Evolutionary conservation across 2,888 invertebrate genomes (phyloP).

Genomic region (Trichopoda pennipes): DNA sequence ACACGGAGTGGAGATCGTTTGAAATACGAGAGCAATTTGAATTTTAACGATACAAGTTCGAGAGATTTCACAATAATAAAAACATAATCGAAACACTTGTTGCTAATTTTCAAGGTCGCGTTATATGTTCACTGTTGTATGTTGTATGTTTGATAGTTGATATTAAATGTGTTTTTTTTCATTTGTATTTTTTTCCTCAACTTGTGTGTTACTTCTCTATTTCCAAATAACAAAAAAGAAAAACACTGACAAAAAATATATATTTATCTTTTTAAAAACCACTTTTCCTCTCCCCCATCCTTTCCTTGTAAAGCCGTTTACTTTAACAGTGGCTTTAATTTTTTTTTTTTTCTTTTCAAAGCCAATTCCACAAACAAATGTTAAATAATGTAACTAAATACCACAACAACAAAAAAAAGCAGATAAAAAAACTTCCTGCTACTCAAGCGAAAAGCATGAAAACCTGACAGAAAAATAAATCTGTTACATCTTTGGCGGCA

Average conservation of each 20-base stretch:
- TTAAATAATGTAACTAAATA: too few species aligned
- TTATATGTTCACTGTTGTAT: background rate
- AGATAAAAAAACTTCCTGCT: slow-evolving; percentile 43
- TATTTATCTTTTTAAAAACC: background rate
- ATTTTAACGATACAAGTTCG: background rate
- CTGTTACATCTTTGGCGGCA: background rate
- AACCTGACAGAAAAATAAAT: background rate
- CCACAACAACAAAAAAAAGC: background rate
- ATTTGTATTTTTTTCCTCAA: background rate
- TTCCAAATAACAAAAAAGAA: background rate
- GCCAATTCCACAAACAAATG: too few species aligned
- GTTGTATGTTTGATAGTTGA: background rate
- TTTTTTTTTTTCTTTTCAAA: too few species aligned
- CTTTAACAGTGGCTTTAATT: background rate
- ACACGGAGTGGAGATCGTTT: background rate
- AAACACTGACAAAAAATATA: background rate
- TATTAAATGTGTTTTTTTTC: background rate
- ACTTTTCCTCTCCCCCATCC: background rate
- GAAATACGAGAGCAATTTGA: background rate
- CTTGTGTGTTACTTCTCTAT: background rate
- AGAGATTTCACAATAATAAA: background rate
- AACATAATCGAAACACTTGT: slow-evolving; percentile 46
- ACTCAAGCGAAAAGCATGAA: background rate
- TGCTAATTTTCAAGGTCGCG: slow-evolving; percentile 39
- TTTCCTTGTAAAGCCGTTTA: background rate